phyloP scores from a whole-genome alignment of 2,797 vertebrate genomes.

The Schizopygopsis malacanthus region DNA sequence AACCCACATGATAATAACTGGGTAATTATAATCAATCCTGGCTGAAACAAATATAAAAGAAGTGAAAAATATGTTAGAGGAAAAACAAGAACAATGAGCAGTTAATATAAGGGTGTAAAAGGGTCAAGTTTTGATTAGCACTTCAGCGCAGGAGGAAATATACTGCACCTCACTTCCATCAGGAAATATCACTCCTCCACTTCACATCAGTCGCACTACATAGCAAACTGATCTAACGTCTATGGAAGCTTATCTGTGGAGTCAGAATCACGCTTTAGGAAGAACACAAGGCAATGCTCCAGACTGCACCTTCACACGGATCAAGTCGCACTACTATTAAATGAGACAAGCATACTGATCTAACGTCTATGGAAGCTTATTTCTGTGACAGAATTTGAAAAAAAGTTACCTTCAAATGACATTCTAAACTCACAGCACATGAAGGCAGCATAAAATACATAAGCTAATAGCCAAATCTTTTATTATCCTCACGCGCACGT shows the following conservation, averaged over 20 bases:
- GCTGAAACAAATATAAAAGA: slow-evolving; percentile 40
- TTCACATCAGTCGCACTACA: too few species aligned
- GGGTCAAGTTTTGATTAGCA: slow-evolving; percentile 31
- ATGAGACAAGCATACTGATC: slow-evolving; percentile 42
- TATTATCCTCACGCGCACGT: too few species aligned
- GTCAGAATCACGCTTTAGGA: slow-evolving; percentile 2
- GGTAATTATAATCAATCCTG: slow-evolving; percentile 40
- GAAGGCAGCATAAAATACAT: too few species aligned
- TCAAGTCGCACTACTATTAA: background rate
- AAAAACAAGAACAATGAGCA: slow-evolving; percentile 46
- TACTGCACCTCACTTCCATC: slow-evolving; percentile 43
- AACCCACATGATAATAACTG: slow-evolving; percentile 41
- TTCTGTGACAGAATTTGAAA: background rate
- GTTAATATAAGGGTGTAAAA: slow-evolving; percentile 47
- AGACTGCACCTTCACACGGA: slow-evolving; percentile 28
- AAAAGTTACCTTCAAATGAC: background rate
- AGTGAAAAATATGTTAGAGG: slow-evolving; percentile 51
- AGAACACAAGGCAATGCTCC: slow-evolving; percentile 4
- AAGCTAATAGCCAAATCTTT: too few species aligned
- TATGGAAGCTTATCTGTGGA: too few species aligned
- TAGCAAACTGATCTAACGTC: too few species aligned
- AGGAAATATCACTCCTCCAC: too few species aligned
- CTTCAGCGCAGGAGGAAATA: slow-evolving; percentile 50
- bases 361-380: background rate
- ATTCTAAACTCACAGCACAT: background rate